A percentile compares a stretch with the other conserved stretches of the same genome.
These are phyloP conservation scores for Zaprionus kolodkinae DNA, from an alignment of 1,140 invertebrate species.

Conservation along the genomic window DNA sequence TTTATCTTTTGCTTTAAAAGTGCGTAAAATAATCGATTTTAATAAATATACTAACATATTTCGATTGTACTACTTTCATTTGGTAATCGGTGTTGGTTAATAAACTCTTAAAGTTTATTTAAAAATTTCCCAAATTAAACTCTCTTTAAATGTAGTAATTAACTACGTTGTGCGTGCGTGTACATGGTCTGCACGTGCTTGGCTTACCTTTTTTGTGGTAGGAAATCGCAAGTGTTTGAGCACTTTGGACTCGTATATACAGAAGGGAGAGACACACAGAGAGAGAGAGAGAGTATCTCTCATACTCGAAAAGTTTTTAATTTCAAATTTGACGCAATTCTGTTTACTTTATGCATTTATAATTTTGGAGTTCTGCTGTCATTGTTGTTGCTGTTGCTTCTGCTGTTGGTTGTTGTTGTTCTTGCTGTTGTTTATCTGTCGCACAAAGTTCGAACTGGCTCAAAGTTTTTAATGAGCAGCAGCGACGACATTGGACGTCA, in stretches of 20 bases:
- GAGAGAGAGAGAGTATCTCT: not conserved
- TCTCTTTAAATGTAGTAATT: not conserved
- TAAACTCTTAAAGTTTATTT: not conserved
- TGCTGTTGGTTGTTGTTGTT: constrained; percentile 55
- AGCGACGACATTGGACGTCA: constrained; percentile 68
- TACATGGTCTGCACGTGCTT: not conserved
- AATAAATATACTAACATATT: not conserved
- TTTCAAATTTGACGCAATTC: constrained; percentile 52
- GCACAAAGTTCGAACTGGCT: constrained; percentile 68
- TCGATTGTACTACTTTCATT: not conserved
- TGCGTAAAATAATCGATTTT: not conserved
- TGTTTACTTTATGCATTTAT: constrained; percentile 71
- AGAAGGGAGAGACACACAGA: too few relatives aligned
- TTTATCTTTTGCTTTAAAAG: too few relatives aligned
- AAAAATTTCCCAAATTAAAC: not conserved
- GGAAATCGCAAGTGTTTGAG: not conserved
- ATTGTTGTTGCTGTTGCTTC: constrained; percentile 52
- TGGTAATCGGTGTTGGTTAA: not conserved
- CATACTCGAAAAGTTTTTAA: constrained; percentile 8
- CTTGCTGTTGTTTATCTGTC: constrained; percentile 63
- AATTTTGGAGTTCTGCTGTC: constrained; percentile 55
- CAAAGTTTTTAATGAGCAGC: constrained; percentile 75
- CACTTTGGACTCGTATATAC: not conserved
- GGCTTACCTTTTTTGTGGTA: not conserved
- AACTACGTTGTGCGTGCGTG: not conserved